Evolutionary conservation across 2,888 invertebrate species (phyloP).

Genomic region (Lepidochrysops patricia): DNA sequence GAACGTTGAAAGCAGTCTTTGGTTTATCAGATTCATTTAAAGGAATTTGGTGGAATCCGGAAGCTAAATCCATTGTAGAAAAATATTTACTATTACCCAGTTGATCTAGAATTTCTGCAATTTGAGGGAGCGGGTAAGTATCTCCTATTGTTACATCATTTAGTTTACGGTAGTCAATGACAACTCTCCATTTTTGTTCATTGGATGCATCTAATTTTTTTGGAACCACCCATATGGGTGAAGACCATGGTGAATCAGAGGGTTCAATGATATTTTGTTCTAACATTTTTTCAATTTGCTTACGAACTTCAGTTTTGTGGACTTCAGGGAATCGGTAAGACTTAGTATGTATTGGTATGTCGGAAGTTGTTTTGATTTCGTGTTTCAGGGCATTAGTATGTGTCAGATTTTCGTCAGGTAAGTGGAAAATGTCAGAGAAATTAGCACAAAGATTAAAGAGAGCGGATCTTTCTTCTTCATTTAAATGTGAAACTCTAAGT

Average conservation of each 20-base stretch:
- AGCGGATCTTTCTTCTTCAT: background rate
- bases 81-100: constrained; percentile 1
- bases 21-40: background rate
- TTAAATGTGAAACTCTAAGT: background rate
- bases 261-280: too few species aligned
- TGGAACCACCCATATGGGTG: too few species aligned
- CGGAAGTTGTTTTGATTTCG: too few species aligned
- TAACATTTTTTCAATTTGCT: too few species aligned
- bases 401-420: too few species aligned
- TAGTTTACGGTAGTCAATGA: constrained; percentile 25
- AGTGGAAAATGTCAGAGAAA: background rate
- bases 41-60: constrained; percentile 3
- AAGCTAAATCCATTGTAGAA: background rate
- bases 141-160: constrained; percentile 26
- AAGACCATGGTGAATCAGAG: too few species aligned
- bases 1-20: background rate
- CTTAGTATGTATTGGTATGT: too few species aligned
- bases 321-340: too few species aligned
- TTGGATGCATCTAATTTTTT: constrained; percentile 25
- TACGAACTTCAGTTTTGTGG: too few species aligned
- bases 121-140: constrained; percentile 24
- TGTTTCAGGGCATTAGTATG: too few species aligned
- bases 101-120: constrained; percentile 12
- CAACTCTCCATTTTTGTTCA: constrained; percentile 25
- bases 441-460: background rate